Base-by-base conservation (phyloP, 2,888 invertebrate genomes). In the Volucella inflata region DNA sequence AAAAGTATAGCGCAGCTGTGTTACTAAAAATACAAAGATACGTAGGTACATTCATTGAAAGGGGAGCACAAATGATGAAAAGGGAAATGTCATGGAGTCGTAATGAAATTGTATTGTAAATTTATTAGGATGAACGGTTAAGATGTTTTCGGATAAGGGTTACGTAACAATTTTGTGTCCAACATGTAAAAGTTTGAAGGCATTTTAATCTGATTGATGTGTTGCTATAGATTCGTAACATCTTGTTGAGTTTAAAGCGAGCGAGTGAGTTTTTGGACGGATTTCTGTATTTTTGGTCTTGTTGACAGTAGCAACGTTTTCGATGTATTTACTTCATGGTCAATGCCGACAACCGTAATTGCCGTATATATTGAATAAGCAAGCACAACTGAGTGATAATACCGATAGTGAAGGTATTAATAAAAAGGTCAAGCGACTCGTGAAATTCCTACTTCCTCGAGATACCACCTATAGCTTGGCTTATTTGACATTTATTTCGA, bases 381-480 rank as follows among this genome's bases (percentile, higher is more conserved):
- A n/a, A n/a, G 76, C 62, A n/a, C 48, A 79, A 8, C 14, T 67
- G 8, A 30, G 76, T 16, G 75, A 57, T 62, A 90, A 89, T 1
- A 90, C 94, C 88, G 94, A 94, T 87, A 93, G 93, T 87, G 94
- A 95, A 87, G 89, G 96, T 87, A 93, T 94, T 82, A 93, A 96
- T 85, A 95, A 95, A 91, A 97, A 96, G 93, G 96, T 97, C 17
- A 98, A 98, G 87, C 94, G 98, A 90, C 94, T 92, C 93, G 95
- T 40, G 96, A 96, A 92, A 94, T 98, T 89, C 93, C 88, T 95
- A 98, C 90, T 92, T 96, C 38, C 94, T 97, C 88, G 93, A 95
- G 10, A 90, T 97, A 40, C 94, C 94, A n/a, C 90, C 91, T 16
- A 91, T 93, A 8, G 92, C 94, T 46, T 93, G 94, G 81, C 93